Base-by-base conservation (phyloP, 1,140 invertebrate genomes). In the Rhopalosiphum padi region DNA sequence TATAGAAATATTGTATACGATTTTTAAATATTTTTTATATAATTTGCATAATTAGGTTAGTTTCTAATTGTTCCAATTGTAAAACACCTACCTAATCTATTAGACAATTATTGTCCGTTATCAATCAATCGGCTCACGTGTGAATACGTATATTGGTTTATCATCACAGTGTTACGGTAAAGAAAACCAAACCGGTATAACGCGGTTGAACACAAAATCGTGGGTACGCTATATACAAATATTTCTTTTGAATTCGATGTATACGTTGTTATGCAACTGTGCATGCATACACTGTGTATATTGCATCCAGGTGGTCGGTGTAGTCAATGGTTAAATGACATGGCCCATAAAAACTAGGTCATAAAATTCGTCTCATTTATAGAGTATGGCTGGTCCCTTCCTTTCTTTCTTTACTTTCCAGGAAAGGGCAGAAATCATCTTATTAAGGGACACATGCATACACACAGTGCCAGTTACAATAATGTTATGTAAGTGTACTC, bases 331-430 rank as follows among this genome's bases (percentile, higher is more conserved):
- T 89, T 89, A 25, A 89, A 68, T 41, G 53, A 37, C 51, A 55
- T 21, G 23, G 51, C 35, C 91, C 35, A 85, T 86, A 83, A 83
- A 92, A 92, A 92, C 91, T 85, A 86, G 91, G 82, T 93, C 91
- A 43, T 93, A 85, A 93, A 93, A 93, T 60, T 35, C 53, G 53
- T 37, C n/a, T 87, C n/a, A 23, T 53, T 87, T 87, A 43, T 48
- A 22, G 48, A 8, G 35, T 37, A 21, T 83, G 68, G 25, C 30
- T 2, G 6, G n/a, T 48, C 35, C 82, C 77, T 86, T 85, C 83
- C 18, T 86, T 93, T 93, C 48, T 85, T 83, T 93, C 82, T 83
- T 83, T 92, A 11, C 30, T 82, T 25, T 25, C 60, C 53, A 6
- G 25, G 60, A 30, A 92, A 85, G n/a, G 48, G 91, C 91, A 41